A percentile compares a stretch with the other conserved stretches of the same genome.
These are phyloP conservation scores for Silurus asotus DNA, from an alignment of 2,113 vertebrate species.

Conservation along the genomic window DNA sequence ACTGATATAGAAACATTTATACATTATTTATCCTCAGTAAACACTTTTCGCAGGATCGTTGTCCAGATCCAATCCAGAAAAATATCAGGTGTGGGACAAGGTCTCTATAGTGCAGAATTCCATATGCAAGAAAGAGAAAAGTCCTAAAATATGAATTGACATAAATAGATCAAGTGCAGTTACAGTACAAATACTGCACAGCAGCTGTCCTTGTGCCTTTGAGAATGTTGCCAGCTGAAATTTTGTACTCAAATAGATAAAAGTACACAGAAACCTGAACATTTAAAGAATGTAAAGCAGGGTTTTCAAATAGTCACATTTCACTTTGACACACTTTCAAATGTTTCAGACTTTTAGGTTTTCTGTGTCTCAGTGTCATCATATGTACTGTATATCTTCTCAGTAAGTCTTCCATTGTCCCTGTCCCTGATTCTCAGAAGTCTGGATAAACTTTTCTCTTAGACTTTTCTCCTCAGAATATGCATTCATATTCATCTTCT, in stretches of 20 bases:
- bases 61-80: neutral
- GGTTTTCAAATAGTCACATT: neutral
- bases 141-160: neutral
- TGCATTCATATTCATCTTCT: neutral
- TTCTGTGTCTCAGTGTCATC: neutral
- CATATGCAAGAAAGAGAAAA: neutral
- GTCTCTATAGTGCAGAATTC: neutral
- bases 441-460: constrained; percentile 76
- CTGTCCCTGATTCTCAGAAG: neutral
- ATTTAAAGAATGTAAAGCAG: neutral
- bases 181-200: neutral
- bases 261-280: neutral
- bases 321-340: neutral
- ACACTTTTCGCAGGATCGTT: neutral
- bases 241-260: neutral
- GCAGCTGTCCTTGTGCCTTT: neutral
- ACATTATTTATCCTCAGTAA: neutral
- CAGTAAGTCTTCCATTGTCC: neutral
- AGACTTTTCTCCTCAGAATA: neutral
- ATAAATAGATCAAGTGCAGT: too few species aligned
- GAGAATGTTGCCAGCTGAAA: constrained; percentile 30
- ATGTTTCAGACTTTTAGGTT: neutral
- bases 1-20: neutral
- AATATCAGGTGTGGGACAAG: neutral
- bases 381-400: neutral